Evolutionary conservation across 1,140 invertebrate genomes (phyloP), one percentile per base, ranked within the genome.

Genomic region (Drosophila parabipectinata): DNA sequence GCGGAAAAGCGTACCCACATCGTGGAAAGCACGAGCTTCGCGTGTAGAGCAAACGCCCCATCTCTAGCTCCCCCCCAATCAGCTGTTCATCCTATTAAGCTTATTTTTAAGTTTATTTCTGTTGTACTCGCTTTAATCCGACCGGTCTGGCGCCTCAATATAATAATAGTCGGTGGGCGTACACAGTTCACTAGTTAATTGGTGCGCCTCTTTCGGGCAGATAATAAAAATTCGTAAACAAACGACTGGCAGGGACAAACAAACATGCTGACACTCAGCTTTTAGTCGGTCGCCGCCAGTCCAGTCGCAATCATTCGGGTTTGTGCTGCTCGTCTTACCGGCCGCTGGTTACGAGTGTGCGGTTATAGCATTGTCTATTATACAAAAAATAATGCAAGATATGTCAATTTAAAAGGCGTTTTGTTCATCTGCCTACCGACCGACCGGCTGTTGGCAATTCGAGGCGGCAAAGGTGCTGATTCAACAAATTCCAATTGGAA

Each of bases 201-300:
- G 47, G 47, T 63, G 71, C 48, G 69, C 69, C 41, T 44, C 41
- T 44, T 8, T 6, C 41, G 5, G 69, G 14, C 5, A 56, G 69
- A 74, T 74, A 74, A 74, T 69, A 24, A 14, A 32, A 28, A 73
- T 51, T 37, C 47, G 59, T 74, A 56, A 66, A 74, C 68, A 74
- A 63, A 73, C 71, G 51, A 62, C 57, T 18, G 18, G 67, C 18
- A n/a, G 30, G 0, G 2, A 32, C 54, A 58, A 52, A 54, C 66
- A 61, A 67, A 68, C 66, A 71, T 62, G 62, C 14, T 61, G 62
- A 62, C 58, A 50, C 57, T 50, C 62, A 41, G 32, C 30, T 58
- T 30, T 18, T 58, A 24, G 18, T 6, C 14, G 41, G 34, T 37
- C 34, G 34, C 34, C 39, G 15, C 44, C 12, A n/a, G n/a, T 44